A percentile compares a stretch with the other conserved stretches of the same genome.
phyloP scores from a whole-genome alignment of 2,888 invertebrate genomes.

The Pachymerium ferrugineum region DNA sequence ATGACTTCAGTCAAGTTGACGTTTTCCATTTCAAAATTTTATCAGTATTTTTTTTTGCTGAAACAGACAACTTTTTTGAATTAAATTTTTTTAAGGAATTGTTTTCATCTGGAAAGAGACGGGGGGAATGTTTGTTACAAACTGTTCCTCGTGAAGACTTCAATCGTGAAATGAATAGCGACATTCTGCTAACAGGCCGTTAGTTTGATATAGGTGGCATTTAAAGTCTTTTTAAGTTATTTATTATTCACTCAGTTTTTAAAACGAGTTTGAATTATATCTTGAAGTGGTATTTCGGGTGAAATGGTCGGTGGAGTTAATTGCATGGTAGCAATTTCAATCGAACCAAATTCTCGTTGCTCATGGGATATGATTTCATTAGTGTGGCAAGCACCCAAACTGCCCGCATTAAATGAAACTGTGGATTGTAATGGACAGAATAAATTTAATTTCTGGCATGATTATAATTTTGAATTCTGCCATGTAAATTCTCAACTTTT shows the following conservation, averaged over 20 bases:
- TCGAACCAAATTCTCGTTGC: slow-evolving; percentile 1
- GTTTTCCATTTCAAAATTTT: no score
- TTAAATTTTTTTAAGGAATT: no score
- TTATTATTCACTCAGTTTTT: neutral
- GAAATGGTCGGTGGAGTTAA: neutral
- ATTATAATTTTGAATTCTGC: neutral
- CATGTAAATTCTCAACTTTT: neutral
- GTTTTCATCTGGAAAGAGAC: no score
- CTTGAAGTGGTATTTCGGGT: neutral
- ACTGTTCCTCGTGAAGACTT: no score
- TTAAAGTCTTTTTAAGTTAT: neutral
- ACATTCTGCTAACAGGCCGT: neutral
- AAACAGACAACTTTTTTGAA: no score
- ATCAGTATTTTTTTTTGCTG: no score
- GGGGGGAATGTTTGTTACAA: no score
- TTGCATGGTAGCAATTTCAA: slow-evolving; percentile 6
- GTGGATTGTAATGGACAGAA: neutral
- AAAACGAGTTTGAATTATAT: neutral
- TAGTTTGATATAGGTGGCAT: neutral
- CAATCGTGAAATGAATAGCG: no score
- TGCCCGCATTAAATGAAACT: neutral
- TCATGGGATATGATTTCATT: slow-evolving; percentile 18
- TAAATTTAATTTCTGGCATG: slow-evolving; percentile 2
- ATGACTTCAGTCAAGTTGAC: no score
- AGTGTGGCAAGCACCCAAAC: neutral